phyloP scores from a whole-genome alignment of 1,140 invertebrate genomes.

The Hycleus phaleratus region DNA sequence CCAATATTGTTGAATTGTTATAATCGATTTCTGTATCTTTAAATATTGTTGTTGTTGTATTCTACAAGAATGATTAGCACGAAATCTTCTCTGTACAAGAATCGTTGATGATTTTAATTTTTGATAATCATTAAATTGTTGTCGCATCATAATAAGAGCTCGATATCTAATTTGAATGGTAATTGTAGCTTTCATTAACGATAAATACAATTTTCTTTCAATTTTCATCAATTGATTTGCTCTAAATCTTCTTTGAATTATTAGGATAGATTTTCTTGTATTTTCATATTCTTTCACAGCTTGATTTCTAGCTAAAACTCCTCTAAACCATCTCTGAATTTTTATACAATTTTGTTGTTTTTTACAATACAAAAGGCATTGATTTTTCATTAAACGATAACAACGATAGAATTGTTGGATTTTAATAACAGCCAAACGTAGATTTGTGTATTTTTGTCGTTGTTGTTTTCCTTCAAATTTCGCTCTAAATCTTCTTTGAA shows the following conservation, averaged over 20 bases:
- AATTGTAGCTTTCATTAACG: conserved; percentile 35
- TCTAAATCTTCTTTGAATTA: conserved; percentile 34
- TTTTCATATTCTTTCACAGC: conserved; percentile 13
- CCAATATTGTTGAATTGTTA: conserved; percentile 35
- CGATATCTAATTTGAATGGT: conserved; percentile 45
- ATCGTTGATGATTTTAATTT: conserved; percentile 18
- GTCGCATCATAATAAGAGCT: conserved; percentile 36
- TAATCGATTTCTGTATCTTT: conserved; percentile 1
- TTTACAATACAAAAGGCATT: background rate
- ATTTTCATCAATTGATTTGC: conserved; percentile 32
- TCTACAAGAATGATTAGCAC: conserved; percentile 27
- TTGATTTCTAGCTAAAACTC: conserved; percentile 1
- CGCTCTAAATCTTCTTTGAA: conserved; percentile 34
- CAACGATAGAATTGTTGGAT: too few species aligned
- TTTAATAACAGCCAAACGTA: too few species aligned
- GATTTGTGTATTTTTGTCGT: background rate
- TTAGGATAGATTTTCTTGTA: conserved; percentile 16
- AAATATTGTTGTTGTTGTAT: conserved; percentile 12
- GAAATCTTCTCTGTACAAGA: conserved; percentile 30
- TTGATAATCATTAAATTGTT: conserved; percentile 24
- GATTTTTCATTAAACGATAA: too few species aligned
- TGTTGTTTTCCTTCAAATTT: conserved; percentile 8
- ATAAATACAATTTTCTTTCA: conserved; percentile 27
- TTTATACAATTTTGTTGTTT: background rate
- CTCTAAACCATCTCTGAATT: conserved; percentile 19